Evolutionary conservation across 2,888 invertebrate genomes (phyloP), one percentile per base, ranked within the genome.

Genomic region (Chelonus formosanus): DNA sequence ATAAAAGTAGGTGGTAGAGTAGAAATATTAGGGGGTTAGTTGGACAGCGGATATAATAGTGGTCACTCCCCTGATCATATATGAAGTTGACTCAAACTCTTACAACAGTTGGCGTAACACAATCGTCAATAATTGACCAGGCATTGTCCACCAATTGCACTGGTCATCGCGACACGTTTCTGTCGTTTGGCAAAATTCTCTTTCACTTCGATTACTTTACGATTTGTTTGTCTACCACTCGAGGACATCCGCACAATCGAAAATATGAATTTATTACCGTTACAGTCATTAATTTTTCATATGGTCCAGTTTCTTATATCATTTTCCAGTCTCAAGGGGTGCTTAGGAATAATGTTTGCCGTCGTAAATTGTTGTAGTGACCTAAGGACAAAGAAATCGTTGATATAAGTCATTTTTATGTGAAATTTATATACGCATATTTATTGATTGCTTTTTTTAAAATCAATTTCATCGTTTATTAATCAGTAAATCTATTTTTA

Each of bases 211-310:
- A 56, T 44, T 68, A 68, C 78, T 83, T 83, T 81, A 83, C 82
- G 83, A 81, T 83, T 83, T 83, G 82, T 83, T 83, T 76, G 74
- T 68, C 70, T 70, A 65, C 65, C 65, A 54, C 71, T 65, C 69
- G 70, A 62, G 71, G 77, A 76, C 75, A 70, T 69, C 36, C 60
- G 71, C 66, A 76, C 78, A 77, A 79, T 80, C 71, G 76, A 70
- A 78, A 78, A 80, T 80, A 80, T 78, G 78, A 80, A 83, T 83
- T 83, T 83, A 83, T 83, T 83, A 76, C 70, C 69, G 74, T 82
- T 83, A 76, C 80, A 47, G 50, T 65, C 63, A 67, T 69, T 65
- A 47, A 68, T 63, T 63, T 60, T 48, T 57, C 61, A 61, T 61
- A 61, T 52, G n/a, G 20, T 20, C 20, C 48, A 31, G 52, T 35